Conservation (phyloP, 2,888 invertebrate genomes). For the Andrena dorsata region DNA sequence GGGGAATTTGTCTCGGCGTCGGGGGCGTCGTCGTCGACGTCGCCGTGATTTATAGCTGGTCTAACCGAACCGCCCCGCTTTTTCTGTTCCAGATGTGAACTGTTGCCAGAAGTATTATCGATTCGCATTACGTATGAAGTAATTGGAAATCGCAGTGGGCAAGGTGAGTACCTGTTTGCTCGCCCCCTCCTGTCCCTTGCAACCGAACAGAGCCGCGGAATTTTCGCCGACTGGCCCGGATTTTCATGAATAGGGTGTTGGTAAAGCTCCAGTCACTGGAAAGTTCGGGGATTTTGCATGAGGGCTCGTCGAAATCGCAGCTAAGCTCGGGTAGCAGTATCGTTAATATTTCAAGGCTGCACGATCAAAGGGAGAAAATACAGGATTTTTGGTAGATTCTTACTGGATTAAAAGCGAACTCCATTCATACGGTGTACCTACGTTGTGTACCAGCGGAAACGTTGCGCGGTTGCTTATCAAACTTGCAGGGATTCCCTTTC, state of each 20-base stretch:
- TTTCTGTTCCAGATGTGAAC: conserved; percentile 78
- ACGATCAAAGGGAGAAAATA: conserved; percentile 9
- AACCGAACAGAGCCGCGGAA: not conserved
- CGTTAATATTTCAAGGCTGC: conserved; percentile 20
- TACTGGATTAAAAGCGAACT: not conserved
- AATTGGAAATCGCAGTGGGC: conserved; percentile 74
- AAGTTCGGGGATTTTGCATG: conserved; percentile 1
- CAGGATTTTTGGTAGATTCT: conserved; percentile 3
- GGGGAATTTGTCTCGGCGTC: conserved; percentile 48
- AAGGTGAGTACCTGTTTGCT: conserved; percentile 67
- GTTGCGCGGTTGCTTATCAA: not conserved
- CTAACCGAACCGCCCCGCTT: conserved; percentile 36
- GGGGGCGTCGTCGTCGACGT: conserved; percentile 34
- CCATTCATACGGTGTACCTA: not conserved
- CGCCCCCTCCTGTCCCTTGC: not conserved
- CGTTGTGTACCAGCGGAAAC: not conserved
- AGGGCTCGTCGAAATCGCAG: conserved; percentile 1
- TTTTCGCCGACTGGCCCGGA: not conserved
- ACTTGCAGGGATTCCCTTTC: not conserved
- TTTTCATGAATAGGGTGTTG: conserved; percentile 4
- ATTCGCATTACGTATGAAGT: conserved; percentile 76
- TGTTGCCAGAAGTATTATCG: conserved; percentile 79
- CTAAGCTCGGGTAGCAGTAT: conserved; percentile 8
- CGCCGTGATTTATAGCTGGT: conserved; percentile 32
- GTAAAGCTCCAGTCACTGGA: not conserved